Evolutionary conservation across 1,140 invertebrate genomes (phyloP).

Genomic region (Pemphigus obesinymphae): DNA sequence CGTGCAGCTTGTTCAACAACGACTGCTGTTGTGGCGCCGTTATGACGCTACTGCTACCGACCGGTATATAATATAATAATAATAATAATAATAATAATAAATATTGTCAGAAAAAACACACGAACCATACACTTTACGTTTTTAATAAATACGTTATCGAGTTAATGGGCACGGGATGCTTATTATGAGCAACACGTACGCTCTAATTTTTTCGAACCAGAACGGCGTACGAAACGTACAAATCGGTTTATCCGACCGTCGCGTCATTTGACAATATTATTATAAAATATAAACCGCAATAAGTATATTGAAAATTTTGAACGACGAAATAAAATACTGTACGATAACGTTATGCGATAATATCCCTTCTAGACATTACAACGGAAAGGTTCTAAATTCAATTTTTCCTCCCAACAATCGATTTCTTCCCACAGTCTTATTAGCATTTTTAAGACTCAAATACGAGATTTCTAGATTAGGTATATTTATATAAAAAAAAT

Average conservation of each 20-base stretch:
- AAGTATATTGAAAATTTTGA: background rate
- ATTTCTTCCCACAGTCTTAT: no score
- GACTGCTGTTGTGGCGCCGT: background rate
- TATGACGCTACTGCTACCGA: background rate
- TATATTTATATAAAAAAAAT: no score
- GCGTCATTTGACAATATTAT: background rate
- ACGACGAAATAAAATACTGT: background rate
- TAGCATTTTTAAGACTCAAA: no score
- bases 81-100: background rate
- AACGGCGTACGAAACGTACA: background rate
- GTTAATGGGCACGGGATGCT: background rate
- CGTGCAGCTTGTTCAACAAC: background rate
- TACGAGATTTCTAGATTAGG: no score
- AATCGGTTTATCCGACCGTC: background rate
- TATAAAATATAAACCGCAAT: no score
- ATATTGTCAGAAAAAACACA: background rate
- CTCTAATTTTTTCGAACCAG: background rate
- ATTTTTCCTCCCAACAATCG: no score
- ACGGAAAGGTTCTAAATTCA: no score
- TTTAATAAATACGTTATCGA: background rate
- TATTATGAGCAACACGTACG: constrained; percentile 1
- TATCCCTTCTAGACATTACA: no score
- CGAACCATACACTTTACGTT: background rate
- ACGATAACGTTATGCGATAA: no score
- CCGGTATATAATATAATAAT: background rate